These are phyloP conservation scores for Lasiommata megera DNA, from an alignment of 2,888 invertebrate species.

Conservation along the genomic window DNA sequence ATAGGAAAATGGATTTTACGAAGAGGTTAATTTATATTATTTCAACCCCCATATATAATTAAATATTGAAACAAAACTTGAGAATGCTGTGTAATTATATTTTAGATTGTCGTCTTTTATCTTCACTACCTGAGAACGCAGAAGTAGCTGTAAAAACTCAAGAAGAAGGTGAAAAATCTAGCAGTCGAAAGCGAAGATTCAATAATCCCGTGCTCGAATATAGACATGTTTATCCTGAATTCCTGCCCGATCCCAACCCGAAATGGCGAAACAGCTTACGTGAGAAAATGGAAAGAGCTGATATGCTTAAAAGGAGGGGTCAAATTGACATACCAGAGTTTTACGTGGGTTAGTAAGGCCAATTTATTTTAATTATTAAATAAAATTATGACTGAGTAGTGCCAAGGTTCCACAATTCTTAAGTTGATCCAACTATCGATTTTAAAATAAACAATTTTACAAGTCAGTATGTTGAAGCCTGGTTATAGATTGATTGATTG, in stretches of 20 bases:
- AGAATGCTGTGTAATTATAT: neutral
- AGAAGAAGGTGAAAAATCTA: conserved; percentile 36
- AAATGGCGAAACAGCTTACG: conserved; percentile 88
- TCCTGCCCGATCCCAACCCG: conserved; percentile 92
- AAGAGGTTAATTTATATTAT: conserved; percentile 53
- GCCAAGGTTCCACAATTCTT: too few relatives aligned
- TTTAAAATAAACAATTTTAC: too few relatives aligned
- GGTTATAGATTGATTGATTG: too few relatives aligned
- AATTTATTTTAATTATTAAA: too few relatives aligned
- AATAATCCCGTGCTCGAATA: conserved; percentile 74
- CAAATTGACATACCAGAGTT: conserved; percentile 97
- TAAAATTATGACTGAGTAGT: too few relatives aligned
- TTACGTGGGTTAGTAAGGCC: conserved; percentile 91
- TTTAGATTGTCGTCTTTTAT: conserved; percentile 56
- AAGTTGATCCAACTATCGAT: too few relatives aligned
- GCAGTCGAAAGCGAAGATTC: conserved; percentile 40
- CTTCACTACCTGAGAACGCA: conserved; percentile 55
- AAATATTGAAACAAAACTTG: neutral
- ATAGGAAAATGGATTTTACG: conserved; percentile 60
- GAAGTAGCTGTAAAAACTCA: conserved; percentile 24
- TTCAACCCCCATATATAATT: neutral
- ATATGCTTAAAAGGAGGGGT: conserved; percentile 93
- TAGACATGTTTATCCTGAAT: conserved; percentile 92
- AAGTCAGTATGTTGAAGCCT: too few relatives aligned
- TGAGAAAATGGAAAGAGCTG: conserved; percentile 94